phyloP scores from a whole-genome alignment of 2,113 vertebrate species.

The Reinhardtius hippoglossoides region DNA sequence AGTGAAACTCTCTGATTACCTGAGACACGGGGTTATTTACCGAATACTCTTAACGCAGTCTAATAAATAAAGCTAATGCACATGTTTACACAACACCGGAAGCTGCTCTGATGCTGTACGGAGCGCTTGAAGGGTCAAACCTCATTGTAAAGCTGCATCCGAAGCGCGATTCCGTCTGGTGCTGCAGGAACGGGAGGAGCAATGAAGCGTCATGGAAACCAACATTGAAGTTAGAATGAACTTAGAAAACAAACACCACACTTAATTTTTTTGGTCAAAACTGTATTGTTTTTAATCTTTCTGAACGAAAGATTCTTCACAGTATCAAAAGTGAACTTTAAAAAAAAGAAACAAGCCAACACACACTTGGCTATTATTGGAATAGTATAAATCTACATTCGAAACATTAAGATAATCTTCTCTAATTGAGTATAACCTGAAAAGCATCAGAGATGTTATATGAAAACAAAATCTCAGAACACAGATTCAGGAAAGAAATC shows the following conservation, averaged over 20 bases:
- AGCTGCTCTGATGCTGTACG: constrained; percentile 21
- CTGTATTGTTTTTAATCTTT: constrained; percentile 91
- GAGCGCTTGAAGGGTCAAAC: constrained; percentile 45
- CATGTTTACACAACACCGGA: constrained; percentile 40
- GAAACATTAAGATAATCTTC: constrained; percentile 83
- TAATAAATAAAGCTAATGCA: not conserved
- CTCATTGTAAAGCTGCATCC: not conserved
- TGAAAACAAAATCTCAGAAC: constrained; percentile 73
- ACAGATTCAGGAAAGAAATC: constrained; percentile 62
- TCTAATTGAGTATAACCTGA: constrained; percentile 84
- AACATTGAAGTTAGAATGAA: not conserved
- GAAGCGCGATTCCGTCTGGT: not conserved
- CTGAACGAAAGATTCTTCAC: constrained; percentile 92
- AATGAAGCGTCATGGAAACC: too few species aligned
- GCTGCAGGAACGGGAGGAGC: not conserved
- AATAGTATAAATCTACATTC: constrained; percentile 89
- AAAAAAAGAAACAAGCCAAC: constrained; percentile 81
- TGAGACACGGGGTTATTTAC: rapidly evolving
- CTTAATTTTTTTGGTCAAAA: constrained; percentile 85
- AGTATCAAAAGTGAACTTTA: constrained; percentile 93
- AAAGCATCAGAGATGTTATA: constrained; percentile 86
- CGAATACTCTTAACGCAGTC: not conserved
- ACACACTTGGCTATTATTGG: constrained; percentile 84
- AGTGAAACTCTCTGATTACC: not conserved
- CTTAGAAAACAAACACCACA: constrained; percentile 77